Conservation (phyloP, 1,140 invertebrate genomes). For the Hormaphis cornu region DNA sequence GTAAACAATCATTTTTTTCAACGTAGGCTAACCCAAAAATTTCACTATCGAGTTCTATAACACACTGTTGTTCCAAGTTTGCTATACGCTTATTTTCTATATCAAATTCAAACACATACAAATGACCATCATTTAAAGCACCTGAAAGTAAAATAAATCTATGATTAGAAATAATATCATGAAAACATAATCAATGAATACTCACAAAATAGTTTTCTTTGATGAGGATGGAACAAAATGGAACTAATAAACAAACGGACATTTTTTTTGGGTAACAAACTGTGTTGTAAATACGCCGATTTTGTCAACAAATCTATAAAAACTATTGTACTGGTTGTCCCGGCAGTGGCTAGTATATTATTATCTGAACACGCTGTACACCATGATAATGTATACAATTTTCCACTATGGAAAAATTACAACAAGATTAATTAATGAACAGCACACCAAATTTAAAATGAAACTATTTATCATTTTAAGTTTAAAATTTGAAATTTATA, state of each 20-base stretch:
- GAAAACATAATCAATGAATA: constrained; percentile 20
- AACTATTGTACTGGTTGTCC: constrained; percentile 40
- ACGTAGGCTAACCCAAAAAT: constrained; percentile 37
- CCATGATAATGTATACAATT: constrained; percentile 46
- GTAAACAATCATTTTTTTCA: constrained; percentile 31
- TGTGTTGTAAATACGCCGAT: constrained; percentile 7
- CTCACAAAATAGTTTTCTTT: constrained; percentile 46
- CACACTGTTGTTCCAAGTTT: neutral
- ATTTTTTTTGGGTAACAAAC: neutral
- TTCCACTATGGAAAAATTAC: constrained; percentile 39
- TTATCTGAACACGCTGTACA: constrained; percentile 41
- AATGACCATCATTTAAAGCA: constrained; percentile 43
- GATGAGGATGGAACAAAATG: constrained; percentile 45
- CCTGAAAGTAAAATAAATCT: constrained; percentile 38
- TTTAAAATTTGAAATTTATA: no score
- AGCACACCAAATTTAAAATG: no score
- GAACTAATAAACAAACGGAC: constrained; percentile 39
- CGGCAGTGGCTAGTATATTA: constrained; percentile 45
- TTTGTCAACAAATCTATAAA: constrained; percentile 38
- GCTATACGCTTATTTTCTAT: neutral
- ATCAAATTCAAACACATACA: constrained; percentile 39
- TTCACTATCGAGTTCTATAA: constrained; percentile 36
- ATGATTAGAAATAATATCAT: neutral
- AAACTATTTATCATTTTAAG: no score
- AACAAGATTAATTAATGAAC: no score